These are phyloP conservation scores for Tetragnatha versicolor DNA, from an alignment of 1,140 invertebrate genomes.

Conservation along the genomic window DNA sequence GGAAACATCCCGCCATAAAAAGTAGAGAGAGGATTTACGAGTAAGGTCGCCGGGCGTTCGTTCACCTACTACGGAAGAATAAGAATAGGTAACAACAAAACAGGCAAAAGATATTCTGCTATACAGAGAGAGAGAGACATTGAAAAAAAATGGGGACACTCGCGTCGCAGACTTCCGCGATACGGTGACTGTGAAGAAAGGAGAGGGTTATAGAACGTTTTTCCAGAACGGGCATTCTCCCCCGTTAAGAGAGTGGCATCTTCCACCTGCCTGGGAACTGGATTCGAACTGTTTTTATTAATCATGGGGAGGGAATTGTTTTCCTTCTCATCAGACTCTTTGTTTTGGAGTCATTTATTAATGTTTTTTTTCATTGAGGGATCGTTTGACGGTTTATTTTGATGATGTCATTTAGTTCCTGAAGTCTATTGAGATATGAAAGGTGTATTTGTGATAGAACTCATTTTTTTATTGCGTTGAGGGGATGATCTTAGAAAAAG, in stretches of 20 bases:
- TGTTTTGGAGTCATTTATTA: neutral
- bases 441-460: too few relatives aligned
- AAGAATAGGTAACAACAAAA: constrained; percentile 29
- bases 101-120: constrained; percentile 26
- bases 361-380: neutral
- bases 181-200: neutral
- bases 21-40: too few relatives aligned
- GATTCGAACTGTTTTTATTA: neutral
- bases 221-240: constrained; percentile 1
- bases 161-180: constrained; percentile 45
- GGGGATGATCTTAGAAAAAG: too few relatives aligned
- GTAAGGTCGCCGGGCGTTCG: too few relatives aligned
- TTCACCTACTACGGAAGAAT: constrained; percentile 50
- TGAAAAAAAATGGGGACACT: constrained; percentile 44
- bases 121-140: too few relatives aligned
- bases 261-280: constrained; percentile 2
- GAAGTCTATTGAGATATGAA: too few relatives aligned
- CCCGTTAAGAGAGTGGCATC: constrained; percentile 2
- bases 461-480: too few relatives aligned
- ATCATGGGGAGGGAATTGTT: too few relatives aligned
- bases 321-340: neutral
- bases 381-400: too few relatives aligned
- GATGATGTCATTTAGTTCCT: neutral
- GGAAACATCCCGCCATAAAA: too few relatives aligned
- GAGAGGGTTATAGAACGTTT: constrained; percentile 42